Percentiles rank a stretch among this genome's conserved stretches.
These are phyloP conservation scores for Azemiops feae DNA, from an alignment of 2,113 vertebrate species.

Conservation along the genomic window DNA sequence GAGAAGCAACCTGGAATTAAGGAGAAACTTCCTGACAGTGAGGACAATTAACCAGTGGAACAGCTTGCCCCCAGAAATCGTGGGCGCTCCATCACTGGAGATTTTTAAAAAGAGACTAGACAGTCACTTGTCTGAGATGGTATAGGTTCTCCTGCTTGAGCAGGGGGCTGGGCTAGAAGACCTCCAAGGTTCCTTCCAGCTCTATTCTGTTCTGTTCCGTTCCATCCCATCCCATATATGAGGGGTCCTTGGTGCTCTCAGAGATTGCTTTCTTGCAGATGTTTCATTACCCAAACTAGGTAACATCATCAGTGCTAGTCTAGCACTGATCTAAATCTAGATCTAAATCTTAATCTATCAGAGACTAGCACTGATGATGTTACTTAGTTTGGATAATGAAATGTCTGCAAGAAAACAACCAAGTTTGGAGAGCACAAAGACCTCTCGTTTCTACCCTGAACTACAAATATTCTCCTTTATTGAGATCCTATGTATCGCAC, in stretches of 20 bases:
- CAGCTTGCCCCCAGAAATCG: too few species aligned
- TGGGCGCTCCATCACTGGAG: too few species aligned
- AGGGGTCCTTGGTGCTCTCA: neutral
- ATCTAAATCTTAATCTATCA: neutral
- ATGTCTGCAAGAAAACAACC: neutral
- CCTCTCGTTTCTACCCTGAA: neutral
- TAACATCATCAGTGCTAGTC: neutral
- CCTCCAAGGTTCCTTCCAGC: too few species aligned
- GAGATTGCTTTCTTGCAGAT: neutral
- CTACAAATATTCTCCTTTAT: neutral
- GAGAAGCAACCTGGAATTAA: too few species aligned
- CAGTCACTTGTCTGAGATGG: too few species aligned
- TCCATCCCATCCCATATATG: neutral
- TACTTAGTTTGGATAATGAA: neutral
- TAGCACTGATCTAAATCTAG: neutral
- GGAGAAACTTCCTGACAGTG: too few species aligned
- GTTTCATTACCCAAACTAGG: neutral
- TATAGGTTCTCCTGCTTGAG: too few species aligned
- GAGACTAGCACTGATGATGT: neutral
- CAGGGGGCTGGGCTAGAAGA: too few species aligned
- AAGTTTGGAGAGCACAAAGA: neutral
- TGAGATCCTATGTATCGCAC: neutral
- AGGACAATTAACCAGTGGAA: too few species aligned
- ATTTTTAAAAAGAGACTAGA: too few species aligned
- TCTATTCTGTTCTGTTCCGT: too few species aligned